phyloP scores from a whole-genome alignment of 2,113 vertebrate genomes.

The Urocitellus parryii region DNA sequence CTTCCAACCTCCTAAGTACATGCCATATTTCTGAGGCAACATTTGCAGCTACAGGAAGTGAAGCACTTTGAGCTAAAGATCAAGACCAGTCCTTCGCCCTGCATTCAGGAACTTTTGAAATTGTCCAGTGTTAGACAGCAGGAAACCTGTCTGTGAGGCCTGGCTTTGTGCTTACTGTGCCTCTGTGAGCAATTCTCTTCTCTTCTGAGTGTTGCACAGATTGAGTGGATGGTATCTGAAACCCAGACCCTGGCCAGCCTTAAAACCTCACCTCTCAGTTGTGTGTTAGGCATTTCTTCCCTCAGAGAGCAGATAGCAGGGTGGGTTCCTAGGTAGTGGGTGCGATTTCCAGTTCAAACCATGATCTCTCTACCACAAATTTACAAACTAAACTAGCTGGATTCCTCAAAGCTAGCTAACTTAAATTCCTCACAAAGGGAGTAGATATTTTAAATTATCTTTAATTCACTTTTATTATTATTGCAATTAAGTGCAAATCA shows the following conservation, averaged over 20 bases:
- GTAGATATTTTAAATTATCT: not conserved
- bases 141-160: not conserved
- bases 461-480: not conserved
- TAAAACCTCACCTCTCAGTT: fast-evolving
- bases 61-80: not conserved
- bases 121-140: not conserved
- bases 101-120: not conserved
- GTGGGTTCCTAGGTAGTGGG: not conserved
- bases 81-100: not conserved
- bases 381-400: not conserved
- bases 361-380: not conserved
- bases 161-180: not conserved
- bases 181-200: not conserved
- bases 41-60: not conserved
- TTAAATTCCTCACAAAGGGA: constrained; percentile 21
- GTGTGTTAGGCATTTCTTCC: not conserved
- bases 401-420: not conserved
- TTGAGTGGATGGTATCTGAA: not conserved
- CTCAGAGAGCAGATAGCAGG: not conserved
- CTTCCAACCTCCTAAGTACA: not conserved
- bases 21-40: not conserved
- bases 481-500: constrained; percentile 2
- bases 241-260: not conserved
- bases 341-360: not conserved
- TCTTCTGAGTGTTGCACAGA: not conserved